Base-by-base conservation (phyloP, 2,888 invertebrate genomes). In the Tuberolachnus salignus region DNA sequence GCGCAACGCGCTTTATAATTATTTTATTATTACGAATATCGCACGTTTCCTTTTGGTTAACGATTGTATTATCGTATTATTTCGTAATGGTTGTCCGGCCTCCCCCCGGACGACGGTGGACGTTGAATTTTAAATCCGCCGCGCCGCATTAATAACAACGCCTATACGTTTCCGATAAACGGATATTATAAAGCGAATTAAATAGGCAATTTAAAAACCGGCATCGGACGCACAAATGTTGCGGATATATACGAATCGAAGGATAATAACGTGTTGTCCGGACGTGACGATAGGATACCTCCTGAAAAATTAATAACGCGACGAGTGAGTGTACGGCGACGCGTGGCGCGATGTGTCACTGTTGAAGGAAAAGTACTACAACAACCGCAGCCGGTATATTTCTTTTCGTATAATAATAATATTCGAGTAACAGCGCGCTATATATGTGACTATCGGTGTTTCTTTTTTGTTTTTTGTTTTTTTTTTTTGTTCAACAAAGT, bases 191-290 rank as follows among this genome's bases (percentile, higher is more conserved):
- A 16, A 61, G 44, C 55, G 21, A 71, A 34, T 57, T 72, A 72
- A 72, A 34, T 46, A 72, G 61, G 61, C 72, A 61, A 61, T 72
- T 72, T 72, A 72, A 49, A 72, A 72, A 21, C 61, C 34, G 14
- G 34, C 61, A 14, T 19, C 46, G 34, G 55, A 51, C 34, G 34
- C 46, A 61, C 34, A 6, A 72, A 49, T 61, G 19, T 61, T 59
- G 59, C 59, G 72, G 59, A 72, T 49, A 61, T 49, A 61, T 59
- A 11, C 16, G 21, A 19, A 42, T 42, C 34, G 10, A 69, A 69
- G 14, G 46, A 71, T 57, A 57, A 72, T 6, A 34, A 34, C 34
- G 34, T 34, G 34, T 34, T 61, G 19, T 49, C 1, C 4, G 19
- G 19, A 59, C 72, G 34, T 72, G 72, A 72, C 59, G 4, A 26